Conservation (phyloP, 2,113 vertebrate genomes). For the Pan troglodytes region NHGRI_mPanTro3-v2.1_pri NC_072415.2:21124501-21125000, state of each 20-base stretch:
- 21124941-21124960: fast-evolving
- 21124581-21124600: constrained; percentile 43
- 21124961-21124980: neutral
- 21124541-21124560: constrained; percentile 46
- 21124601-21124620: constrained; percentile 52
- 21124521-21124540: constrained; percentile 19
- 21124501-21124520: constrained; percentile 24
- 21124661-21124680: constrained; percentile 50
- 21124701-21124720: neutral
- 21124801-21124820: neutral
- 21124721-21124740: neutral
- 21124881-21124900: neutral
- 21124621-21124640: constrained; percentile 46
- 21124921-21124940: neutral
- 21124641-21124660: constrained; percentile 49
- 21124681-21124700: constrained; percentile 47
- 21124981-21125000: neutral
- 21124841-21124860: neutral
- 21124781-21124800: neutral
- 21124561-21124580: constrained; percentile 12
- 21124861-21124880: neutral
- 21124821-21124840: constrained; percentile 1
- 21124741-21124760: neutral
- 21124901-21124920: neutral
- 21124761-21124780: neutral